Evolutionary conservation across 64 coral and sea anemone genomes (phyloP).

Genomic region (Astreopora myriophthalma): DNA sequence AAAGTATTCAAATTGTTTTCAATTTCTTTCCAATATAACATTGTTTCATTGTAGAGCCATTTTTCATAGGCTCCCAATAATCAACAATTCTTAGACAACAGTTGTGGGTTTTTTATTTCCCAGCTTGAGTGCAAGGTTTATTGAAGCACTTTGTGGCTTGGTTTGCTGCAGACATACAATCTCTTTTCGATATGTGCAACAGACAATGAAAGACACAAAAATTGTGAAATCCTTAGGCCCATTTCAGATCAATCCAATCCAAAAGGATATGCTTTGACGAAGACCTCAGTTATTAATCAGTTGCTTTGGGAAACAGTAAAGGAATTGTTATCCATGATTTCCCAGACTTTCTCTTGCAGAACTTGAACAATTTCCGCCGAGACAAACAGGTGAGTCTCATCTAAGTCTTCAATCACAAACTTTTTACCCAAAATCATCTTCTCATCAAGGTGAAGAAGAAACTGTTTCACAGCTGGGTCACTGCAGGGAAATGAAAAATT

Average conservation of each 20-base stretch:
- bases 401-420: slow-evolving; percentile 95
- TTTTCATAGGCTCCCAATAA: background rate
- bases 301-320: slow-evolving; percentile 80
- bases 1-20: too few relatives aligned
- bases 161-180: background rate
- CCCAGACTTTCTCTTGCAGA: slow-evolving; percentile 97
- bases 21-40: too few relatives aligned
- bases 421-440: slow-evolving; percentile 80
- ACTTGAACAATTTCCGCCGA: slow-evolving; percentile 86
- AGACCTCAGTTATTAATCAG: too few relatives aligned
- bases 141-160: too few relatives aligned
- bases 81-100: background rate
- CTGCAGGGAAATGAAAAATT: slow-evolving; percentile 18
- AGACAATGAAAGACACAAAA: background rate
- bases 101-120: background rate
- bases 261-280: too few relatives aligned
- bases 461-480: slow-evolving; percentile 97
- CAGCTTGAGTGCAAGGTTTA: background rate
- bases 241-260: background rate
- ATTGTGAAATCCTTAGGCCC: background rate
- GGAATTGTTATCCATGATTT: slow-evolving; percentile 97
- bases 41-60: background rate
- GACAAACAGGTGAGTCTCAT: slow-evolving; percentile 98
- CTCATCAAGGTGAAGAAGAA: slow-evolving; percentile 93
- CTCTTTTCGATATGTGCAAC: background rate